phyloP scores from a whole-genome alignment of 2,797 vertebrate species.

The Chaunax sp. region DNA sequence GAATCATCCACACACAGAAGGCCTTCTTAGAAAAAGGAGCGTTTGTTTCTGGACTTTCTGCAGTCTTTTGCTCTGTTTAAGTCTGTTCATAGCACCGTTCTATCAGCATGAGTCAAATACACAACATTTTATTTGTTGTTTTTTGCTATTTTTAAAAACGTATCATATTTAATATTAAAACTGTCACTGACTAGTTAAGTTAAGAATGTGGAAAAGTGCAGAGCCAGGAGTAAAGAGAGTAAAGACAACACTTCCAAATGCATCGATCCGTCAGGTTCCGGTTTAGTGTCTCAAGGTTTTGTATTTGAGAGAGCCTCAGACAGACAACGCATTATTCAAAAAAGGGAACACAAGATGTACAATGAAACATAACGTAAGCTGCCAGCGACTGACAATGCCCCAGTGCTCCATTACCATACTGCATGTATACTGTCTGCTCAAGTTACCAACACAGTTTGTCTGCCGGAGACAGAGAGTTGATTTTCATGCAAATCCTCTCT shows the following conservation, averaged over 20 bases:
- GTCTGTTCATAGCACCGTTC: not conserved
- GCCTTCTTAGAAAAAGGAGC: not conserved
- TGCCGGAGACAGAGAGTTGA: conserved; percentile 30
- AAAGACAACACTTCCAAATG: conserved; percentile 3
- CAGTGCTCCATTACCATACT: conserved; percentile 33
- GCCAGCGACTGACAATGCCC: conserved; percentile 38
- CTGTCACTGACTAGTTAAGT: conserved; percentile 5
- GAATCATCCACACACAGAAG: no score
- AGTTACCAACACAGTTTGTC: conserved; percentile 26
- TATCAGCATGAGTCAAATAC: not conserved
- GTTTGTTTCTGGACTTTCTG: no score
- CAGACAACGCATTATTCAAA: conserved; percentile 9
- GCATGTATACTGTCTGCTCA: conserved; percentile 19
- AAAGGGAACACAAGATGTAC: conserved; percentile 5
- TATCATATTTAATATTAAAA: no score
- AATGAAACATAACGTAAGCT: conserved; percentile 38
- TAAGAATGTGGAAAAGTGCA: conserved; percentile 19
- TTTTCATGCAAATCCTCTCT: conserved; percentile 55
- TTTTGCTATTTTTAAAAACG: no score
- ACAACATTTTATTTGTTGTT: no score
- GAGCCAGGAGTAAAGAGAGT: conserved; percentile 9
- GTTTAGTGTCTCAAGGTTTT: conserved; percentile 18
- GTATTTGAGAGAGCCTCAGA: conserved; percentile 16
- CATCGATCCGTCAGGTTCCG: conserved; percentile 12
- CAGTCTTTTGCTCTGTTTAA: no score